A percentile compares a stretch with the other conserved stretches of the same genome.
phyloP scores from a whole-genome alignment of 2,888 invertebrate genomes.

The Luperina nickerlii region DNA sequence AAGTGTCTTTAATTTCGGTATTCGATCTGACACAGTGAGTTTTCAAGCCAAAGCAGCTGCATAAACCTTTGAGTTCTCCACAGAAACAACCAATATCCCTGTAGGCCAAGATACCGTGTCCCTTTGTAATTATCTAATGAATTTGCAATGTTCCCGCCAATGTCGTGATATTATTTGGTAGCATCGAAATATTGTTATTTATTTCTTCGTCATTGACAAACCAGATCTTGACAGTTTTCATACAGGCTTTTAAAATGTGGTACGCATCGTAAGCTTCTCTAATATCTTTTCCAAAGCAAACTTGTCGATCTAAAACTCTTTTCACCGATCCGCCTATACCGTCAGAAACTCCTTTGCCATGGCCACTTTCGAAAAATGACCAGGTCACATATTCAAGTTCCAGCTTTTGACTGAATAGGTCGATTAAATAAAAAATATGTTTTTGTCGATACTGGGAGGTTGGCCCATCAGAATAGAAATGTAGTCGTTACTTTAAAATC shows the following conservation, averaged over 20 bases:
- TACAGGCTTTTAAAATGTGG: constrained; percentile 13
- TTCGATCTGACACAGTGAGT: constrained; percentile 2
- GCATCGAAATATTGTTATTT: background rate
- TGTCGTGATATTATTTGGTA: constrained; percentile 1
- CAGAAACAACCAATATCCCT: constrained; percentile 7
- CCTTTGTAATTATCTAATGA: background rate
- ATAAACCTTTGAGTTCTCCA: constrained; percentile 6
- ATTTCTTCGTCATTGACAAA: constrained; percentile 6
- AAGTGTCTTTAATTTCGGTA: background rate
- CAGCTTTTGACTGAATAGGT: constrained; percentile 2
- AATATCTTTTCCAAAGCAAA: constrained; percentile 25
- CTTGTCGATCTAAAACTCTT: constrained; percentile 20
- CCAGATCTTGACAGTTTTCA: constrained; percentile 29
- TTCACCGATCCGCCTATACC: constrained; percentile 33
- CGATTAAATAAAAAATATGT: background rate
- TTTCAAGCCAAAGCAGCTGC: constrained; percentile 9
- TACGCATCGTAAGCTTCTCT: constrained; percentile 27
- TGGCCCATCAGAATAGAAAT: constrained; percentile 43
- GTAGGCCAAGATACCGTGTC: background rate
- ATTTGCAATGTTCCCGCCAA: background rate
- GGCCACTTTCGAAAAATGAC: constrained; percentile 41
- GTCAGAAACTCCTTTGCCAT: constrained; percentile 43
- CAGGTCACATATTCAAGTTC: constrained; percentile 19
- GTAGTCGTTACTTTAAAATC: constrained; percentile 16
- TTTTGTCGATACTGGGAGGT: constrained; percentile 12